These are phyloP conservation scores for Hymenopus coronatus DNA, from an alignment of 2,888 invertebrate species.

Conservation along the genomic window DNA sequence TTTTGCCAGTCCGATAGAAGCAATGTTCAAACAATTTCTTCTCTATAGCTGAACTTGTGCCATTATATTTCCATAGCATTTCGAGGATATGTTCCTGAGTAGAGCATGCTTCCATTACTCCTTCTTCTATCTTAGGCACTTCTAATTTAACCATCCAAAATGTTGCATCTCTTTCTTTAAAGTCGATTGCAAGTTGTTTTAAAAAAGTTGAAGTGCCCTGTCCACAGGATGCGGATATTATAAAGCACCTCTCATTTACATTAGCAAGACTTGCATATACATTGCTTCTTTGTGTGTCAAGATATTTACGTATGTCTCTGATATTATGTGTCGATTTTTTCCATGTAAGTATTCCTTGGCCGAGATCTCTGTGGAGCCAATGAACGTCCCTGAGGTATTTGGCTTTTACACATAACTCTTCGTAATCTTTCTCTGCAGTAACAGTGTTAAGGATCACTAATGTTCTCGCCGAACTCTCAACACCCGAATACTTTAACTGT, in stretches of 20 bases:
- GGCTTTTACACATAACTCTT: background rate
- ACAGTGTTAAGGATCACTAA: background rate
- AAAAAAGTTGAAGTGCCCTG: background rate
- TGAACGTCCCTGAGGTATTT: background rate
- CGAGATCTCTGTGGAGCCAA: background rate
- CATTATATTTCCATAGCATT: background rate
- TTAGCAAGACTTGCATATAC: background rate
- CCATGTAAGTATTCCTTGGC: background rate
- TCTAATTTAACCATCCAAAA: background rate
- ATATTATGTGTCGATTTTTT: background rate
- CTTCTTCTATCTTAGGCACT: background rate
- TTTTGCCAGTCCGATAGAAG: background rate
- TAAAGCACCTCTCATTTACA: background rate
- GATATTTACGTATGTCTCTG: background rate
- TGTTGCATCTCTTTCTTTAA: background rate
- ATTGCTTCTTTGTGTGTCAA: background rate
- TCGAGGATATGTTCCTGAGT: background rate
- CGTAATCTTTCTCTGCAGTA: background rate
- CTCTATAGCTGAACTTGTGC: background rate
- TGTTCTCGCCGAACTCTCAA: background rate
- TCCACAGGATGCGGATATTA: background rate
- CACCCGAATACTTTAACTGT: background rate
- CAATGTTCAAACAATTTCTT: background rate
- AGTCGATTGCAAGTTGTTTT: background rate
- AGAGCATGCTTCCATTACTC: background rate